Base-by-base conservation (phyloP, 23 tunicate genomes). In the Aplidium turbinatum region DNA sequence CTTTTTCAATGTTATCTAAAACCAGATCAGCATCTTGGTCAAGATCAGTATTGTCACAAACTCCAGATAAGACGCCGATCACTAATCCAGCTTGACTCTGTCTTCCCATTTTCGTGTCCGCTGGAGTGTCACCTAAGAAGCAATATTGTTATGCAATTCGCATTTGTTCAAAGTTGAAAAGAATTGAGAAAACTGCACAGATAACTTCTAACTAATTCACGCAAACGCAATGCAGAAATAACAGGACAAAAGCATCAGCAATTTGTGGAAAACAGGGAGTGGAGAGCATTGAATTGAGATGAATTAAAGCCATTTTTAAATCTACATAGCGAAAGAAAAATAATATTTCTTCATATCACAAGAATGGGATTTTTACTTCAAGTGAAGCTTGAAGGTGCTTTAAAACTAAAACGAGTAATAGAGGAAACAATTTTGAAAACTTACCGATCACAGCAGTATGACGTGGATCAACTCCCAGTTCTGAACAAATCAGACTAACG, bases 11-110 rank as follows among this genome's bases (percentile, higher is more conserved):
- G 52, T 46, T 29, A 18, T 33, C 30, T 5, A 69, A 33, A 45
- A 80, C 69, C 19, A 47, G 23, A 36, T 80, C 68, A 30, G 85
- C 85, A 53, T 80, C 85, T 1, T 33, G 35, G 35, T 26, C 55
- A 47, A 80, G 33, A 21, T 80, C 85, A 23, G 20, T 20, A 7
- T 51, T 33, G 31, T 72, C 73, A 57, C 55, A 27, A 31, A 72
- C 80, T 66, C 85, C 85, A 3, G 85, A 70, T 23, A 80, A 32
- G 3, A 80, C 64, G 1, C 85, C 85, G 22, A 80, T 55, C 4
- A 80, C 85, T 33, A 71, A 22, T 22, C 63, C 63, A 11, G 66
- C 33, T 11, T 39, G 21, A 52, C 85, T 55, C 35, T 31, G 27
- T 6, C 39, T 70, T 5, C 85, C 85, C 85, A 80, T 80, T 28